Percentiles rank a stretch among this genome's conserved stretches.
Conservation (phyloP, 2,113 vertebrate genomes). For the Corythoichthys intestinalis region DNA sequence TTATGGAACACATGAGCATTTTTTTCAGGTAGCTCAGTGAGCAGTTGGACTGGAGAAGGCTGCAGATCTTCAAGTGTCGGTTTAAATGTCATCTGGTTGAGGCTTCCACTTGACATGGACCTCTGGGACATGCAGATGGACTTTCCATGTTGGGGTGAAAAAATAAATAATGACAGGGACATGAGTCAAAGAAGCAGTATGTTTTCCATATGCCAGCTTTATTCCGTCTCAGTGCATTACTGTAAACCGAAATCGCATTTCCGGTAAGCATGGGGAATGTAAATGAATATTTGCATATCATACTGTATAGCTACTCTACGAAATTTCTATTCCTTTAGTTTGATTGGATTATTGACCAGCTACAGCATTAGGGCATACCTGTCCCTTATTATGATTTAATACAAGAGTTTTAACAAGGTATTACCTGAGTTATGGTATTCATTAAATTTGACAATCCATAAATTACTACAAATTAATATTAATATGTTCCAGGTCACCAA, state of each 20-base stretch:
- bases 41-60: not conserved
- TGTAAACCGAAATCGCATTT: no score
- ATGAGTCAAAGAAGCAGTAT: constrained; percentile 38
- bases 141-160: constrained; percentile 55
- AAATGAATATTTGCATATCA: not conserved
- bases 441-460: no score
- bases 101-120: constrained; percentile 27
- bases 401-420: not conserved
- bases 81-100: constrained; percentile 35
- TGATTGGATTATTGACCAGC: not conserved
- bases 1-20: constrained; percentile 19
- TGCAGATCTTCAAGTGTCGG: constrained; percentile 14
- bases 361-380: not conserved
- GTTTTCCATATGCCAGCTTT: not conserved
- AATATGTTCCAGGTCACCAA: no score
- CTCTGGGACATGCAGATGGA: constrained; percentile 59
- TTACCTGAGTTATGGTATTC: no score
- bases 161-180: constrained; percentile 37
- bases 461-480: no score
- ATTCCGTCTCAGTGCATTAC: not conserved
- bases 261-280: not conserved
- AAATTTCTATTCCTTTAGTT: not conserved
- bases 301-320: not conserved
- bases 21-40: constrained; percentile 6
- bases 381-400: not conserved